These are phyloP conservation scores for Drosophila anomelani DNA, from an alignment of 2,888 invertebrate genomes.

Conservation along the genomic window DNA sequence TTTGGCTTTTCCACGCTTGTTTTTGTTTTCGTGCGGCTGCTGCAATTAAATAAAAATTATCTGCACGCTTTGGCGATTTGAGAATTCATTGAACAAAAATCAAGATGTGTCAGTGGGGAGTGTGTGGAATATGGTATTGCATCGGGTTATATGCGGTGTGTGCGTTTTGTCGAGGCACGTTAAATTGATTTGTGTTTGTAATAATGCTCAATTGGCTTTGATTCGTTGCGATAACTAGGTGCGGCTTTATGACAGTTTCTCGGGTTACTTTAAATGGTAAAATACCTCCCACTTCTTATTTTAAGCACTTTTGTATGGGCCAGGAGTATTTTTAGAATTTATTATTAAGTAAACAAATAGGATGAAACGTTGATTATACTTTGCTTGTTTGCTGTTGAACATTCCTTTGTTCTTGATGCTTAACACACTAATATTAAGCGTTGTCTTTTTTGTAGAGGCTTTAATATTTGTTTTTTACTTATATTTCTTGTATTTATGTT, in stretches of 20 bases:
- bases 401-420: slow-evolving; percentile 13
- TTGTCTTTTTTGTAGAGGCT: neutral
- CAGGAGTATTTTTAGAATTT: slow-evolving; percentile 14
- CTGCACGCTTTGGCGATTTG: slow-evolving; percentile 73
- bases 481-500: neutral
- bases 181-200: slow-evolving; percentile 56
- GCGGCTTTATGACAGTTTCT: slow-evolving; percentile 33
- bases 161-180: slow-evolving; percentile 48
- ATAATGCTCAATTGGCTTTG: slow-evolving; percentile 27
- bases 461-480: neutral
- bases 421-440: neutral
- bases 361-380: neutral
- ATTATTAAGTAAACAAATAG: slow-evolving; percentile 13
- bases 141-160: slow-evolving; percentile 17
- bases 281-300: neutral
- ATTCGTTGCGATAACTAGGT: slow-evolving; percentile 21
- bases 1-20: slow-evolving; percentile 24
- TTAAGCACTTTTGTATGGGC: neutral
- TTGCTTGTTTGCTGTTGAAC: neutral
- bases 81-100: slow-evolving; percentile 74
- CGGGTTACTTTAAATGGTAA: slow-evolving; percentile 12
- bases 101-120: slow-evolving; percentile 51
- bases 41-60: slow-evolving; percentile 77
- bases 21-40: slow-evolving; percentile 21
- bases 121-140: slow-evolving; percentile 31